Conservation (phyloP, 1,140 invertebrate genomes). For the Psix sp. region DNA sequence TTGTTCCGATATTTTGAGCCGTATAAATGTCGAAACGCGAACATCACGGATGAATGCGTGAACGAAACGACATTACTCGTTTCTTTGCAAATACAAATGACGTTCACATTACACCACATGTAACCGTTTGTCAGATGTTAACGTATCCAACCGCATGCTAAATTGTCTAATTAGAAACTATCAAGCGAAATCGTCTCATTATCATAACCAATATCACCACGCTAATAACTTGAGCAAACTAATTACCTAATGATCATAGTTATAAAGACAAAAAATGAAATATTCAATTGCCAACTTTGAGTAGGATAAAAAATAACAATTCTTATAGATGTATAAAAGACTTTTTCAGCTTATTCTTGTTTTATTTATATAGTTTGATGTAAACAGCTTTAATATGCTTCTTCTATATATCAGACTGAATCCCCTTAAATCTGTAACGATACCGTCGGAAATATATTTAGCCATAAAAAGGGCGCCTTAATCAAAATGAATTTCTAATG, state of each 20-base stretch:
- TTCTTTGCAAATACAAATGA: conserved; percentile 19
- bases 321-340: too few relatives aligned
- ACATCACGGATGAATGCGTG: conserved; percentile 15
- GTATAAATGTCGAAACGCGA: conserved; percentile 31
- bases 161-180: conserved; percentile 26
- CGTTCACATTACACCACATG: neutral
- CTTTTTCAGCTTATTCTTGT: too few relatives aligned
- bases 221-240: conserved; percentile 9
- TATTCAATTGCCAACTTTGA: too few relatives aligned
- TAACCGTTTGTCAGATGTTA: conserved; percentile 22
- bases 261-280: neutral
- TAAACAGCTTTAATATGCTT: too few relatives aligned
- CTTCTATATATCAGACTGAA: too few relatives aligned
- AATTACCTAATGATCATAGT: conserved; percentile 23
- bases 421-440: conserved; percentile 17
- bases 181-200: conserved; percentile 38
- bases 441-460: conserved; percentile 29
- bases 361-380: too few relatives aligned
- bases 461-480: conserved; percentile 39
- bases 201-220: conserved; percentile 25
- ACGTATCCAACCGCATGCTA: conserved; percentile 3
- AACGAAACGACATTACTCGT: conserved; percentile 14
- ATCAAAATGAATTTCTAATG: conserved; percentile 55
- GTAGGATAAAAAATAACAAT: too few relatives aligned
- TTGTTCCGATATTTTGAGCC: conserved; percentile 36